Percentiles rank a stretch among this genome's conserved stretches.
phyloP scores from a whole-genome alignment of 2,888 invertebrate species.

The Fragum whitleyi region DNA sequence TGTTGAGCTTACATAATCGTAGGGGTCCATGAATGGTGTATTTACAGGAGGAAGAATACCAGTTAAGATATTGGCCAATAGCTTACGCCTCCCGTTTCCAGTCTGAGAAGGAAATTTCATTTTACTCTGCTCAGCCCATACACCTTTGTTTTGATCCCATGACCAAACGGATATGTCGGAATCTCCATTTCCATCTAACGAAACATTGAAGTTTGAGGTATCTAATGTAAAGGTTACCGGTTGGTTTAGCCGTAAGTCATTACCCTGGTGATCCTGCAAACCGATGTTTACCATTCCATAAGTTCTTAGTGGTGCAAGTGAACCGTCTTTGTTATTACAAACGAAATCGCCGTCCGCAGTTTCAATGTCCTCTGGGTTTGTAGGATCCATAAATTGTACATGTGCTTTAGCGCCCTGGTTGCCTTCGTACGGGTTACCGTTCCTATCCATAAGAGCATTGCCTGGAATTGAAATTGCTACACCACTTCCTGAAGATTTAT shows the following conservation, averaged over 20 bases:
- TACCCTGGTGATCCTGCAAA: slow-evolving; percentile 16
- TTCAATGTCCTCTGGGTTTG: slow-evolving; percentile 30
- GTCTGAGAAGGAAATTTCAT: neutral
- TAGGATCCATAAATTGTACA: slow-evolving; percentile 39
- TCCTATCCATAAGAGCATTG: slow-evolving; percentile 22
- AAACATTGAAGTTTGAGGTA: slow-evolving; percentile 26
- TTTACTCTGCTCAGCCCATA: slow-evolving; percentile 30
- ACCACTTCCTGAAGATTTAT: neutral
- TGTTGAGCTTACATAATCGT: neutral
- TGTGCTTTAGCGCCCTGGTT: slow-evolving; percentile 21
- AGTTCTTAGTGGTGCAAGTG: slow-evolving; percentile 21
- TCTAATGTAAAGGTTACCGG: slow-evolving; percentile 24
- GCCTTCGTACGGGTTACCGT: slow-evolving; percentile 33
- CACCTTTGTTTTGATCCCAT: slow-evolving; percentile 42
- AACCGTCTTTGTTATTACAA: slow-evolving; percentile 22
- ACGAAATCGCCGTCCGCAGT: slow-evolving; percentile 46
- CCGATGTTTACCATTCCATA: slow-evolving; percentile 32
- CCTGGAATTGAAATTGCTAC: slow-evolving; percentile 22
- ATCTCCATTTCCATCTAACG: slow-evolving; percentile 32
- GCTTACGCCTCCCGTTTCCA: neutral
- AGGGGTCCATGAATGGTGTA: slow-evolving; percentile 1
- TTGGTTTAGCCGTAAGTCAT: slow-evolving; percentile 23
- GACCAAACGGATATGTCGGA: slow-evolving; percentile 33
- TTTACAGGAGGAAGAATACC: neutral
- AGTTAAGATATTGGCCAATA: slow-evolving; percentile 3